Evolutionary conservation across 2,113 vertebrate genomes (phyloP).

Genomic region (Chlorodrepanis virens): DNA sequence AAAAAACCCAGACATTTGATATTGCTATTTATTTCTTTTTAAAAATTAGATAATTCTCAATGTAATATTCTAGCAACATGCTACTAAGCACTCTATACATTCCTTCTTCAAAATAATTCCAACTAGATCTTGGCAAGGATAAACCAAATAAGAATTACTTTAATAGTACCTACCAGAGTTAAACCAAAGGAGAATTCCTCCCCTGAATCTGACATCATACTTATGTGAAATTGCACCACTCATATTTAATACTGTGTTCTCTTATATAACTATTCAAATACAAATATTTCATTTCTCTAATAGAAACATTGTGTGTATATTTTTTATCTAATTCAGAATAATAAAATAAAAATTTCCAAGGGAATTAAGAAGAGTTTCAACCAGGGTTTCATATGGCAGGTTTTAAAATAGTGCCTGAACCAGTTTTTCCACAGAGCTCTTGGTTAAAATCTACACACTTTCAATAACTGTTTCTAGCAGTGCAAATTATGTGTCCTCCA

Average conservation of each 20-base stretch:
- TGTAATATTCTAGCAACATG: constrained; percentile 32
- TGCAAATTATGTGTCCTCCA: constrained; percentile 42
- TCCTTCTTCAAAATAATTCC: constrained; percentile 30
- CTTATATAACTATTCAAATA: background rate
- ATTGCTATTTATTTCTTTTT: constrained; percentile 60
- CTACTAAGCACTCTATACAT: constrained; percentile 36
- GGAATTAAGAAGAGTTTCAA: background rate
- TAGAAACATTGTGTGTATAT: background rate
- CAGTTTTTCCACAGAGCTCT: constrained; percentile 23
- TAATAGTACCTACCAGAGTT: background rate
- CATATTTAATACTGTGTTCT: background rate
- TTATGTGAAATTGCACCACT: background rate
- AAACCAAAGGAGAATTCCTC: background rate
- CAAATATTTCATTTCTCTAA: background rate
- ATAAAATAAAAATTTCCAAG: background rate
- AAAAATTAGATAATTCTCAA: constrained; percentile 46
- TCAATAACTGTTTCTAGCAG: constrained; percentile 44
- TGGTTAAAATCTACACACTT: constrained; percentile 55
- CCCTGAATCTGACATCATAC: background rate
- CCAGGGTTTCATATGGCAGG: background rate
- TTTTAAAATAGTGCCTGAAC: constrained; percentile 62
- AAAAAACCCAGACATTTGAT: background rate
- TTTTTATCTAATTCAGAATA: background rate
- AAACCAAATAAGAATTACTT: background rate
- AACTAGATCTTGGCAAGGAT: background rate